These are phyloP conservation scores for Leptinotarsa lineolata DNA, from an alignment of 1,140 invertebrate genomes.

Conservation along the genomic window DNA sequence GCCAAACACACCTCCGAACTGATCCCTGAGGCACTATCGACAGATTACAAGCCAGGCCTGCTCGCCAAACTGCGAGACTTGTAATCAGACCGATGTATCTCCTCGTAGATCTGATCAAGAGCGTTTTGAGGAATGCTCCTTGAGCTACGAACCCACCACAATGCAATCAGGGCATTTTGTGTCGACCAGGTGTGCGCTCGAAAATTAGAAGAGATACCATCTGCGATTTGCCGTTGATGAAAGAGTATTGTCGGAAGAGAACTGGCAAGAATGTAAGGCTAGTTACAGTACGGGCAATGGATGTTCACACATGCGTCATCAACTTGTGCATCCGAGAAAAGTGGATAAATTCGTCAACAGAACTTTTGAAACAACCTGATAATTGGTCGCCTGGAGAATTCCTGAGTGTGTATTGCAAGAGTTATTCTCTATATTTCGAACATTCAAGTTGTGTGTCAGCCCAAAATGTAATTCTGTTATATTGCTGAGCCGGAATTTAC, in stretches of 20 bases:
- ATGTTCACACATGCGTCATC: too few relatives aligned
- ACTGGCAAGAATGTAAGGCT: background rate
- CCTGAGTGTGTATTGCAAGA: too few relatives aligned
- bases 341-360: too few relatives aligned
- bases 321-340: too few relatives aligned
- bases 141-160: background rate
- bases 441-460: too few relatives aligned
- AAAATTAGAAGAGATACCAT: background rate
- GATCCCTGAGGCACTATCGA: background rate
- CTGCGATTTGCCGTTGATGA: background rate
- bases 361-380: too few relatives aligned
- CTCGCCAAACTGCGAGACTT: background rate
- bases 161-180: conserved; percentile 2
- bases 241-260: conserved; percentile 2
- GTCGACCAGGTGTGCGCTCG: background rate
- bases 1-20: background rate
- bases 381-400: too few relatives aligned
- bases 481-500: too few relatives aligned
- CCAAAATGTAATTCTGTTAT: too few relatives aligned
- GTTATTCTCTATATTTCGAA: too few relatives aligned
- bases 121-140: background rate
- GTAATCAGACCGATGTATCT: background rate
- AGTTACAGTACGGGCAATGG: too few relatives aligned
- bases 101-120: background rate
- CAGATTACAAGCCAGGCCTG: background rate